Evolutionary conservation across 2,888 invertebrate species (phyloP), one percentile per base, ranked within the genome.

Genomic region (Quadroppia sp.): DNA sequence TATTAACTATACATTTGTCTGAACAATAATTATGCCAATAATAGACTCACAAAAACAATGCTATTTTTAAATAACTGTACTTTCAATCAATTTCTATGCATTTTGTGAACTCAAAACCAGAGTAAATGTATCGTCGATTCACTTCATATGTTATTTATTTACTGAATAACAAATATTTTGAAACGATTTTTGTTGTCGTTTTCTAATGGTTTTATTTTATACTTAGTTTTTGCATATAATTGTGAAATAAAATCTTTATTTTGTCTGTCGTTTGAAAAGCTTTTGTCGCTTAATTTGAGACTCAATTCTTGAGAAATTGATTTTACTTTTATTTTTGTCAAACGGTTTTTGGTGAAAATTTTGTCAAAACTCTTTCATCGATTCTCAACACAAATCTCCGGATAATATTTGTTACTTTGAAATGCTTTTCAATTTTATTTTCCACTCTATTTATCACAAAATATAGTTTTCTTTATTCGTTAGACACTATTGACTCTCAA

Each of bases 11-110:
- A 36, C 36, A 36, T 36, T 36, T 36, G 23, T 17, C n/a, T 30
- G 32, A 28, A 61, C 61, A 61, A 61, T 61, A 61, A 61, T 61
- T 61, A 61, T 61, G 32, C 32, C 61, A 32, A 32, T 61, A 61
- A 61, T 61, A 32, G 30, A n/a, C 61, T 30, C 61, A 32, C 61
- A 61, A 28, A n/a, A 17, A 25, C 61, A 28, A 25, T 36, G 9
- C 9, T 7, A 36, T 36, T 36, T 36, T 7, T 36, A 56, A 13
- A 61, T 61, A 61, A 61, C 61, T 61, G 61, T 61, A 36, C 61
- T 61, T 61, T 61, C 32, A 32, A 32, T 61, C 7, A 11, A 61
- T 15, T 15, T 28, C 11, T 13, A n/a, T n/a, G 3, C 32, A 56
- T 28, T 56, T 56, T 28, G 1, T 13, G 13, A 9, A 17, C 17